A percentile compares a stretch with the other conserved stretches of the same genome.
These are phyloP conservation scores for Acanthis flammea DNA, from an alignment of 2,797 vertebrate species.

Conservation along the genomic window DNA sequence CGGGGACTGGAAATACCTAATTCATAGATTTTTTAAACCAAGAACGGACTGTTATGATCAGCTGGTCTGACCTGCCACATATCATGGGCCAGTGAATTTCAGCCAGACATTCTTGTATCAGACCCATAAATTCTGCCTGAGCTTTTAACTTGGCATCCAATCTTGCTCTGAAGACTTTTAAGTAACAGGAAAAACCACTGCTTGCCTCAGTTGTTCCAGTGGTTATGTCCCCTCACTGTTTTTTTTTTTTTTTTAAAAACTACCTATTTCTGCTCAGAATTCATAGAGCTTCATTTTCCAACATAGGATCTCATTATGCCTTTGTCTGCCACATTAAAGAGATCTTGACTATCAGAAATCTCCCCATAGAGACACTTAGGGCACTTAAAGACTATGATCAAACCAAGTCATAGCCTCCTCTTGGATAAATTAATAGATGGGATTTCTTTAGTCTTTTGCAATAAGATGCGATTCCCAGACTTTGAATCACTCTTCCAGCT, in stretches of 20 bases:
- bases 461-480: slow-evolving; percentile 34
- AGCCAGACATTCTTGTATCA: slow-evolving; percentile 47
- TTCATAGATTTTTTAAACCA: slow-evolving; percentile 28
- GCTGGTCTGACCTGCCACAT: slow-evolving; percentile 46
- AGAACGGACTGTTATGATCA: slow-evolving; percentile 11
- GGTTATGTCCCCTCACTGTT: not conserved
- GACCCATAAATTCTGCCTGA: slow-evolving; percentile 50
- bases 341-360: slow-evolving; percentile 62
- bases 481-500: slow-evolving; percentile 1
- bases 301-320: slow-evolving; percentile 62
- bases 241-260: not conserved
- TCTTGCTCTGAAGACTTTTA: slow-evolving; percentile 36
- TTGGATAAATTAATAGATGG: slow-evolving; percentile 62
- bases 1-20: slow-evolving; percentile 33
- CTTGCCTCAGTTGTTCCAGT: slow-evolving; percentile 16
- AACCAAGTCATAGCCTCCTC: slow-evolving; percentile 56
- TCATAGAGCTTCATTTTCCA: slow-evolving; percentile 34
- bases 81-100: slow-evolving; percentile 57
- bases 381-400: slow-evolving; percentile 65
- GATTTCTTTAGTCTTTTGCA: slow-evolving; percentile 52
- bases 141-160: slow-evolving; percentile 48
- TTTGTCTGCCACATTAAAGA: slow-evolving; percentile 69
- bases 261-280: slow-evolving; percentile 36
- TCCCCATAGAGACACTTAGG: slow-evolving; percentile 66
- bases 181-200: slow-evolving; percentile 15